These are phyloP conservation scores for Micrasema minimum DNA, from an alignment of 1,140 invertebrate genomes.

Conservation along the genomic window DNA sequence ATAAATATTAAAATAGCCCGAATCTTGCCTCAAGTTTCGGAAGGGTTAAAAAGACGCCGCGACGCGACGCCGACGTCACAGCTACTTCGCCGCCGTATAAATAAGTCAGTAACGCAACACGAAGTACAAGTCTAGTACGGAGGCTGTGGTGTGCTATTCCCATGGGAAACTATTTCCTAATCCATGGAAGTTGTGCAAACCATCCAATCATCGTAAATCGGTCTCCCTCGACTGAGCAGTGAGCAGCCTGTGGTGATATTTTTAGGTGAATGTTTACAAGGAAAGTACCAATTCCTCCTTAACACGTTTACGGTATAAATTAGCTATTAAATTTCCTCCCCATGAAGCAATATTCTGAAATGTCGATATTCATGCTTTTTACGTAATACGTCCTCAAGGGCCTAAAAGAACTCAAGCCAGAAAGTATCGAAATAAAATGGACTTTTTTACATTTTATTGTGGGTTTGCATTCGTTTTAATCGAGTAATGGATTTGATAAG, in stretches of 20 bases:
- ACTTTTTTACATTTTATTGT: no score
- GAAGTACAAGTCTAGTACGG: no score
- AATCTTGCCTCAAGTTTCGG: background rate
- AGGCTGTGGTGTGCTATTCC: no score
- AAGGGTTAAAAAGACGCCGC: background rate
- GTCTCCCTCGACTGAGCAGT: constrained; percentile 10
- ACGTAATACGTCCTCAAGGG: no score
- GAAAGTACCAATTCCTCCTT: background rate
- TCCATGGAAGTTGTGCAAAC: constrained; percentile 27
- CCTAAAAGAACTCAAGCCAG: no score
- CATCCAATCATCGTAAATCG: constrained; percentile 37
- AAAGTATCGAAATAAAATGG: no score
- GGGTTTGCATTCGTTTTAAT: no score
- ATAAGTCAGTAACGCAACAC: constrained; percentile 19
- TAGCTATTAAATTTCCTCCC: constrained; percentile 8
- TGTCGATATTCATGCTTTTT: background rate
- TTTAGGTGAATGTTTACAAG: constrained; percentile 15
- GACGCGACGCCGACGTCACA: no score
- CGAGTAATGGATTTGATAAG: no score
- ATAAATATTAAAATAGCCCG: background rate
- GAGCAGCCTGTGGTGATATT: constrained; percentile 14
- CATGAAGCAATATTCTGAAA: background rate
- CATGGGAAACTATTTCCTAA: constrained; percentile 13
- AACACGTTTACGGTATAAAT: background rate
- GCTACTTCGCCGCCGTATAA: background rate